These are phyloP conservation scores for Recurvirostra avosetta DNA, from an alignment of 2,113 vertebrate species.

Conservation along the genomic window DNA sequence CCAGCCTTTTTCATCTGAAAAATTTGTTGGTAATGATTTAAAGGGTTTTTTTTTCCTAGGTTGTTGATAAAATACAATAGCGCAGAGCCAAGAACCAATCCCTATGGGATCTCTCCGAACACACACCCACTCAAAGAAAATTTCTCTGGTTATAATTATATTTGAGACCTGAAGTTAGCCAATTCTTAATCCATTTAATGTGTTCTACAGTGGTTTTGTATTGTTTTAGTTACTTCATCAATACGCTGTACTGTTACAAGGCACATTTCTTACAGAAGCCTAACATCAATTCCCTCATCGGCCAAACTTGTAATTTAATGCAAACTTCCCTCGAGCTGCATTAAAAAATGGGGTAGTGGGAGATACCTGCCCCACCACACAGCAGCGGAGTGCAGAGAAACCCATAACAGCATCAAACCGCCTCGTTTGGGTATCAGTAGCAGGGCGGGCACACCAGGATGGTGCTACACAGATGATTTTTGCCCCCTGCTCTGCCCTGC, in stretches of 20 bases:
- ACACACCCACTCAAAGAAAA: slow-evolving; percentile 49
- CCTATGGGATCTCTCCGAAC: not conserved
- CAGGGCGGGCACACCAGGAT: not conserved
- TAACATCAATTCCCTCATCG: not conserved
- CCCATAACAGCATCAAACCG: fast-evolving
- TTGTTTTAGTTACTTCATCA: slow-evolving; percentile 3
- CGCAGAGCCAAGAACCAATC: not conserved
- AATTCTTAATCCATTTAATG: slow-evolving; percentile 24
- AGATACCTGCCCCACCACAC: not conserved
- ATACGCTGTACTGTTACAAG: not conserved
- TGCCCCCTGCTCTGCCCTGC: not conserved
- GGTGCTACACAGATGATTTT: not conserved
- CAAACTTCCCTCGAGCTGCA: not conserved
- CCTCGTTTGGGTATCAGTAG: not conserved
- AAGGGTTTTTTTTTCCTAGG: not conserved
- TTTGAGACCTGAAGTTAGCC: not conserved
- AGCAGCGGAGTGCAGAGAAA: not conserved
- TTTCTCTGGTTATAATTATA: slow-evolving; percentile 31
- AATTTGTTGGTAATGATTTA: not conserved
- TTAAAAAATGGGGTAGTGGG: not conserved
- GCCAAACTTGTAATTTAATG: not conserved
- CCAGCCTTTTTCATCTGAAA: not conserved
- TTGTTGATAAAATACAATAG: not conserved
- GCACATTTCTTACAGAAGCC: slow-evolving; percentile 31
- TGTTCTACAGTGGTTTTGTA: not conserved